Conservation (phyloP, 23 tunicate genomes). For the Corella eumyota region DNA sequence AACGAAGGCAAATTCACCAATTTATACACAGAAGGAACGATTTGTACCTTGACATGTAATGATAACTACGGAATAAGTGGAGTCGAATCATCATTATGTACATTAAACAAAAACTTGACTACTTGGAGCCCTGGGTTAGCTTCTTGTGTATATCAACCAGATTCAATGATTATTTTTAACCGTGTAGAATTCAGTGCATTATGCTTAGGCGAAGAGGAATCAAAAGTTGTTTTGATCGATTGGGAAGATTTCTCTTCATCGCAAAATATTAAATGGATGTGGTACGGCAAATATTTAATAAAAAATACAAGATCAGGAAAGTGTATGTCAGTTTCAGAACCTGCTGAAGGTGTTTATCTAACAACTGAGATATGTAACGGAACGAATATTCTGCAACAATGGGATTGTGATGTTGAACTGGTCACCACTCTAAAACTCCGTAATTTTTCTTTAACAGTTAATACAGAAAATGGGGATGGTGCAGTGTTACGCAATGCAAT, state of each 20-base stretch:
- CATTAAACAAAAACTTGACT: not conserved
- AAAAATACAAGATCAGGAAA: conserved; percentile 18
- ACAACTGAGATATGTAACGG: conserved; percentile 29
- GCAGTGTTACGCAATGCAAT: conserved; percentile 7
- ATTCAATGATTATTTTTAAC: conserved; percentile 47
- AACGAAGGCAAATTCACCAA: not conserved
- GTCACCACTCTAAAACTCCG: no score
- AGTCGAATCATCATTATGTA: conserved; percentile 12
- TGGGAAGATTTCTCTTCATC: conserved; percentile 25
- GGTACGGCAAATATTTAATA: conserved; percentile 23
- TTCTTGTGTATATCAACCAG: conserved; percentile 33
- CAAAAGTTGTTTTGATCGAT: conserved; percentile 11
- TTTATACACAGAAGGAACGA: not conserved
- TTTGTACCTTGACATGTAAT: conserved; percentile 21
- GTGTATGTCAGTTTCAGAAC: conserved; percentile 23
- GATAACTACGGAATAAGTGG: conserved; percentile 10
- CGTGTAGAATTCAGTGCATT: conserved; percentile 9
- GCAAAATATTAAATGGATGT: conserved; percentile 19
- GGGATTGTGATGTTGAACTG: conserved; percentile 29
- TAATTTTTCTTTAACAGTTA: no score
- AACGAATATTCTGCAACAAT: conserved; percentile 21
- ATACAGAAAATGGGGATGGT: not conserved
- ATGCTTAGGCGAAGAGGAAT: conserved; percentile 26
- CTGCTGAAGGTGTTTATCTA: not conserved
- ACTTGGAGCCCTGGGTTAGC: conserved; percentile 25